These are phyloP conservation scores for Chelidonichthys spinosus DNA, from an alignment of 2,797 vertebrate genomes.

Conservation along the genomic window DNA sequence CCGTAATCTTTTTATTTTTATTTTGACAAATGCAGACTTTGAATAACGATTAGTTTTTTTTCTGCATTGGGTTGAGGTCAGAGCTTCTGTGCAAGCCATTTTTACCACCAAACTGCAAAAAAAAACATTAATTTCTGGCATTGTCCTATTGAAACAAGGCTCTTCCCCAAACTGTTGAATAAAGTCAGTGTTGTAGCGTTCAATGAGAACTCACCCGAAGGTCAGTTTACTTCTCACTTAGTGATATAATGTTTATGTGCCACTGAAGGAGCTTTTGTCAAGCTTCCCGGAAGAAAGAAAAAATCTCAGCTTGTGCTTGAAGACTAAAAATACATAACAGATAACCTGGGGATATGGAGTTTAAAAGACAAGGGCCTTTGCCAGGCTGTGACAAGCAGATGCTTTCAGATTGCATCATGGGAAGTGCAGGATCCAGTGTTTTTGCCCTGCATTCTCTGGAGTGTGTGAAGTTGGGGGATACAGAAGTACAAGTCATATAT, in stretches of 20 bases:
- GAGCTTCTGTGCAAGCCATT: not conserved
- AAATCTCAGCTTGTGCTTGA: not conserved
- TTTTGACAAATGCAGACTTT: not conserved
- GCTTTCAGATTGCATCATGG: not conserved
- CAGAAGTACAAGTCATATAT: not conserved
- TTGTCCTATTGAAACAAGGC: conserved; percentile 1
- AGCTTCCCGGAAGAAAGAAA: not conserved
- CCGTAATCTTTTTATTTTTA: not conserved
- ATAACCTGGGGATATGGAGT: not conserved
- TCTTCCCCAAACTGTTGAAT: conserved; percentile 10
- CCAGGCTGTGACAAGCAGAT: not conserved
- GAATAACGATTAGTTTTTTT: not conserved
- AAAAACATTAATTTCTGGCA: not conserved
- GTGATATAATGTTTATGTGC: conserved; percentile 13
- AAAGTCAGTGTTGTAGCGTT: conserved; percentile 2
- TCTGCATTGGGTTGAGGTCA: not conserved
- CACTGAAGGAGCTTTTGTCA: not conserved
- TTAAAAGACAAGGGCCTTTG: not conserved
- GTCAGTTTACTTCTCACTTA: conserved; percentile 7
- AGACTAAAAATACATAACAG: not conserved
- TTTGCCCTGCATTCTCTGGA: not conserved
- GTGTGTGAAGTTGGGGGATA: not conserved
- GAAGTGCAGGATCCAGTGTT: not conserved
- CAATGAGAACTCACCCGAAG: conserved; percentile 3
- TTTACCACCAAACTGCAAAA: not conserved